phyloP scores from a whole-genome alignment of 2,888 invertebrate genomes.

The Mimas tiliae region DNA sequence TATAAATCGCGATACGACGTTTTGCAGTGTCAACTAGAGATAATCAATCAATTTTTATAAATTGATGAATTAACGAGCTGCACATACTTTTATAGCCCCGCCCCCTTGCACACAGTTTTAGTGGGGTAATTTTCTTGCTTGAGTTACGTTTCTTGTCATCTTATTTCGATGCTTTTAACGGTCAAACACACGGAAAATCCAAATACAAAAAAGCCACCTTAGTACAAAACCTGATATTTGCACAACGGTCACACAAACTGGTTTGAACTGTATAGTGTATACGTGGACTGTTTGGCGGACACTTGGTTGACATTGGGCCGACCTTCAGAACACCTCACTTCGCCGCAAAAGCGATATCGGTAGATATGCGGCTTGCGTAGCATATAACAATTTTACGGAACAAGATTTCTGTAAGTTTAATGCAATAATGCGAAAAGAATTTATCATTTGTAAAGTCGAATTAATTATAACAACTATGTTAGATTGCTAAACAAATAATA shows the following conservation, averaged over 20 bases:
- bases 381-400: background rate
- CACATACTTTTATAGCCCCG: too few species aligned
- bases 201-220: constrained; percentile 1
- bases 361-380: background rate
- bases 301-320: constrained; percentile 15
- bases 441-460: too few species aligned
- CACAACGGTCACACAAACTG: constrained; percentile 4
- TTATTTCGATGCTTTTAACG: background rate
- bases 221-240: background rate
- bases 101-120: too few species aligned
- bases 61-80: too few species aligned
- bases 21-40: too few species aligned
- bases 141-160: too few species aligned
- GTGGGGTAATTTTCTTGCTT: too few species aligned
- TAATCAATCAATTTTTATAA: too few species aligned
- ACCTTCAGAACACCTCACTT: constrained; percentile 6
- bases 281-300: background rate
- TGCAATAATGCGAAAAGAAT: background rate
- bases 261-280: background rate
- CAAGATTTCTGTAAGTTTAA: background rate
- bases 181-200: background rate
- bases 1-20: too few species aligned
- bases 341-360: background rate
- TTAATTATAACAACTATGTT: too few species aligned
- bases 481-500: too few species aligned